Base-by-base conservation (phyloP, 2,113 vertebrate genomes). In the Mohoua ochrocephala region DNA sequence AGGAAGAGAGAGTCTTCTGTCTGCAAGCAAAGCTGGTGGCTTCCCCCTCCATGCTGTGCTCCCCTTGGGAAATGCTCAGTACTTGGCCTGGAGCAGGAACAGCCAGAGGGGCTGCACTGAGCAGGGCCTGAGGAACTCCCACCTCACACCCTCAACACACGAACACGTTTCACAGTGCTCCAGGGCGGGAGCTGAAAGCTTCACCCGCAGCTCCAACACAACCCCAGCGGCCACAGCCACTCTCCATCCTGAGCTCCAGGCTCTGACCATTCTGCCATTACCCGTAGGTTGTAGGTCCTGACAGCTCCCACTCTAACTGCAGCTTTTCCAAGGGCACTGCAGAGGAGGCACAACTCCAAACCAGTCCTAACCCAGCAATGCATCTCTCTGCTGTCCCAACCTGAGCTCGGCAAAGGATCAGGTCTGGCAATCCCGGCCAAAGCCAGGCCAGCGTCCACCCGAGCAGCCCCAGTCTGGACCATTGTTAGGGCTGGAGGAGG, bases 141-240 rank as follows among this genome's bases (percentile, higher is more conserved):
- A 11, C 4, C 18, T 50, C 24, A 6, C 5, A 2, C 1, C 3
- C 35, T n/a, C 30, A 41, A 2, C 41, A 41, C 28, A 59, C 1
- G 0, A 7, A 16, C 49, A 16, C 37, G 10, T 23, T 53, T 24
- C 63, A 21, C 4, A 61, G 64, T 26, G 26, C 52, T 33, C 47
- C 11, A 24, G 1, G 2, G 18, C 1, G 2, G 4, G 27, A 63
- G 45, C 13, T 50, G 35, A 11, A 31, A 27, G 53, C 54, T 39
- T 19, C 41, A 15, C 24, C 1, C 0, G 19, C 23, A 52, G 42
- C 84, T 61, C 57, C 91, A 68, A 15, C 11, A 42, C 59, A 77
- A 20, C 9, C 14, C 39, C 47, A 3, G 2, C 2, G 22, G 3
- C 11, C 57, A 37, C 5, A 1, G 42, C 26, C 74, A 15, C 8